These are phyloP conservation scores for Vulpes lagopus DNA, from an alignment of 2,113 vertebrate species.

Conservation along the genomic window DNA sequence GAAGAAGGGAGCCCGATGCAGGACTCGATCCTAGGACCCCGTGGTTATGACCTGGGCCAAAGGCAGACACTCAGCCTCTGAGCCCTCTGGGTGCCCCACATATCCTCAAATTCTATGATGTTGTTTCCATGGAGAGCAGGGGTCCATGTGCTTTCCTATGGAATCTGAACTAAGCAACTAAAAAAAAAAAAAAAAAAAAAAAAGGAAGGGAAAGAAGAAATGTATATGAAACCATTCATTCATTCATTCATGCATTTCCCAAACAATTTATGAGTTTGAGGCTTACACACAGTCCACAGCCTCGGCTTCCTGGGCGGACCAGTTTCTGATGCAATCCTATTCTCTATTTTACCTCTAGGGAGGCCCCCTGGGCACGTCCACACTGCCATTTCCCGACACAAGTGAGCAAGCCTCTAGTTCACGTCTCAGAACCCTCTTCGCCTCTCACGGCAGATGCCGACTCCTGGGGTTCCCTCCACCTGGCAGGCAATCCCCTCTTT, in stretches of 20 bases:
- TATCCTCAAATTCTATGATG: neutral
- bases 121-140: neutral
- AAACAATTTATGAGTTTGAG: conserved; percentile 1
- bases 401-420: neutral
- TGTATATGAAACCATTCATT: neutral
- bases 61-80: too few relatives aligned
- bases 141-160: neutral
- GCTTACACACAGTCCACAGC: neutral
- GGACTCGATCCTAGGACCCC: too few relatives aligned
- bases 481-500: neutral
- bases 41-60: too few relatives aligned
- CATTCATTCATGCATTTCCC: neutral
- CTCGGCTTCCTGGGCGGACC: neutral
- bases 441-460: neutral
- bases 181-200: neutral
- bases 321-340: neutral
- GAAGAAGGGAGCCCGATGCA: too few relatives aligned
- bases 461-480: neutral
- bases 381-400: neutral
- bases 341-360: conserved; percentile 1
- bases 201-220: neutral
- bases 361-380: neutral
- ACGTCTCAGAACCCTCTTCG: neutral
- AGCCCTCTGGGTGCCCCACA: too few relatives aligned
- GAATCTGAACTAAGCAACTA: neutral